phyloP scores from a whole-genome alignment of 2,797 vertebrate genomes.

The Oceanodroma leucorhoa region DNA sequence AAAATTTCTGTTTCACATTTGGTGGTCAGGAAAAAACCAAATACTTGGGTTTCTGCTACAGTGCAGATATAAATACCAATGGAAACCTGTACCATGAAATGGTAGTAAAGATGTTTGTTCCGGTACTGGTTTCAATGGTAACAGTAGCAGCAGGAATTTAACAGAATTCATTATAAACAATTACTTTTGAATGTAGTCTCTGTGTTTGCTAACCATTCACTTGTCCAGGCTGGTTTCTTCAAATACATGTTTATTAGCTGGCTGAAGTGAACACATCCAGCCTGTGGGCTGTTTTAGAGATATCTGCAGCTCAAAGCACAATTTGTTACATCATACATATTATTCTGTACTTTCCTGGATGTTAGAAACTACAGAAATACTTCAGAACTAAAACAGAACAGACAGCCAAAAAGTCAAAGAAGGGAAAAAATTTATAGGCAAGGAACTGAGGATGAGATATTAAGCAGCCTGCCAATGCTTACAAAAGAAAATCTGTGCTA shows the following conservation, averaged over 20 bases:
- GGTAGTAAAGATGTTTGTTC: background rate
- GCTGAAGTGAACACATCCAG: background rate
- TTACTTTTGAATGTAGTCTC: background rate
- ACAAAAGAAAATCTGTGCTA: conserved; percentile 49
- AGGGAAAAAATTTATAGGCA: conserved; percentile 6
- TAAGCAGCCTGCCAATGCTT: conserved; percentile 21
- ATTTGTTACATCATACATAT: background rate
- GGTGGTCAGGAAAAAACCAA: background rate
- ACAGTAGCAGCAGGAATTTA: background rate
- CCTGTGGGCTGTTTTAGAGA: background rate
- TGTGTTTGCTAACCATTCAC: background rate
- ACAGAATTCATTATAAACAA: background rate
- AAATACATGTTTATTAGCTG: background rate
- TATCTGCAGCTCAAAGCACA: background rate
- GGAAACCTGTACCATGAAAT: background rate
- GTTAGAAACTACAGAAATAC: conserved; percentile 30
- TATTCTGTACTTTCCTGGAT: conserved; percentile 14
- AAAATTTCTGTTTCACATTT: background rate
- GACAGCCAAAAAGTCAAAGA: background rate
- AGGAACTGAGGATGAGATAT: conserved; percentile 1
- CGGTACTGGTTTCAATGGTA: background rate
- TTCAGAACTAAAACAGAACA: conserved; percentile 13
- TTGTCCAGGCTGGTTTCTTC: conserved; percentile 13
- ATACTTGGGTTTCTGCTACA: background rate
- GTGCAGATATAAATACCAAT: background rate